Conservation (phyloP, 1,140 invertebrate genomes). For the Nixonia krombeini region DNA sequence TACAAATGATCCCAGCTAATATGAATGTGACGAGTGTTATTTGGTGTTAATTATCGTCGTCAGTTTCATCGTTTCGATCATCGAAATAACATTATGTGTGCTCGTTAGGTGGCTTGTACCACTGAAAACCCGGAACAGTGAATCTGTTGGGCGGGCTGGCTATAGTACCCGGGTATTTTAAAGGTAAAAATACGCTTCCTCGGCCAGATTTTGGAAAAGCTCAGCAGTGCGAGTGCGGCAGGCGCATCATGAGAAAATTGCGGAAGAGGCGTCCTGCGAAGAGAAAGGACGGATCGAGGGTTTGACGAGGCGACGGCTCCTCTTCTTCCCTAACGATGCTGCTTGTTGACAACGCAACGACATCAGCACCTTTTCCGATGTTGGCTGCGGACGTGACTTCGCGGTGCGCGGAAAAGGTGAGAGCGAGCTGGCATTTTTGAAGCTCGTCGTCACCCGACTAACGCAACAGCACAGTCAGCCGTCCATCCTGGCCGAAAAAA, state of each 20-base stretch:
- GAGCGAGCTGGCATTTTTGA: not conserved
- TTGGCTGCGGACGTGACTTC: conserved; percentile 19
- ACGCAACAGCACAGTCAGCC: conserved; percentile 1
- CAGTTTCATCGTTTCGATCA: no score
- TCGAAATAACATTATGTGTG: no score
- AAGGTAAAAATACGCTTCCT: no score
- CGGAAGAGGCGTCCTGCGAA: conserved; percentile 53
- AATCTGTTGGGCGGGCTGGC: no score
- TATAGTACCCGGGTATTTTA: no score
- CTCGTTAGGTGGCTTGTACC: no score
- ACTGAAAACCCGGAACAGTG: no score
- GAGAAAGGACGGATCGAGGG: conserved; percentile 48
- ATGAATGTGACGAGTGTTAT: no score
- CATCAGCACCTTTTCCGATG: not conserved
- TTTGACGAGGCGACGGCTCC: conserved; percentile 36
- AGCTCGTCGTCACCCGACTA: not conserved
- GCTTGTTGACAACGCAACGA: conserved; percentile 10
- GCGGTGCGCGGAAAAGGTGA: conserved; percentile 24
- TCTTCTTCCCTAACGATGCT: conserved; percentile 11
- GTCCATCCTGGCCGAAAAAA: conserved; percentile 57
- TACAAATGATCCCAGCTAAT: no score
- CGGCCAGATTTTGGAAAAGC: no score
- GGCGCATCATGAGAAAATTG: conserved; percentile 55
- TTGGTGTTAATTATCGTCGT: no score
- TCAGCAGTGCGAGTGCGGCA: not conserved